Conservation (phyloP, 2,113 vertebrate genomes). For the Spermophilus dauricus region DNA sequence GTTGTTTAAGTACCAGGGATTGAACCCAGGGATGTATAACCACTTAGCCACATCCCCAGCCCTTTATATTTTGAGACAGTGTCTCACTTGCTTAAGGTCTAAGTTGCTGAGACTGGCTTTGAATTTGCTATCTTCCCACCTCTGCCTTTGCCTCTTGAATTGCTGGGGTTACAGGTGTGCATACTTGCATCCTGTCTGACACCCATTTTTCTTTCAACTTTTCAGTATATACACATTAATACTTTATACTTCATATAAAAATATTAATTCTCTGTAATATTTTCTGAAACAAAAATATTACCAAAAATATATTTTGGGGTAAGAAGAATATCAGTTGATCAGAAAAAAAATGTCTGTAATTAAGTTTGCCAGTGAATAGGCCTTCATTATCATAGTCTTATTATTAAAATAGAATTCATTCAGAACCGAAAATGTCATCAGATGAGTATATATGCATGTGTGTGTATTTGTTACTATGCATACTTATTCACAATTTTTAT, state of each 20-base stretch:
- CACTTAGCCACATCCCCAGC: too few species aligned
- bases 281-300: conserved; percentile 24
- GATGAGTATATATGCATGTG: too few species aligned
- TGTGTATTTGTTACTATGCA: too few species aligned
- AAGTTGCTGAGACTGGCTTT: too few species aligned
- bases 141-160: too few species aligned
- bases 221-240: conserved; percentile 53
- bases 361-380: not conserved
- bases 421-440: not conserved
- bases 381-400: not conserved
- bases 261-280: not conserved
- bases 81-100: too few species aligned
- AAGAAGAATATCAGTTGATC: not conserved
- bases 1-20: not conserved
- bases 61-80: too few species aligned
- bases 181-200: too few species aligned
- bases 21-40: too few species aligned
- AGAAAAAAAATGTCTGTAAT: not conserved
- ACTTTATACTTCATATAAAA: conserved; percentile 33
- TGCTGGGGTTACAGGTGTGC: too few species aligned
- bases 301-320: not conserved
- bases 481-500: not conserved
- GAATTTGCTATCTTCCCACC: too few species aligned
- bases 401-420: not conserved
- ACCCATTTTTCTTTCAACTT: conserved; percentile 63